phyloP scores from a whole-genome alignment of 2,113 vertebrate genomes.

The Centropus unirufus region DNA sequence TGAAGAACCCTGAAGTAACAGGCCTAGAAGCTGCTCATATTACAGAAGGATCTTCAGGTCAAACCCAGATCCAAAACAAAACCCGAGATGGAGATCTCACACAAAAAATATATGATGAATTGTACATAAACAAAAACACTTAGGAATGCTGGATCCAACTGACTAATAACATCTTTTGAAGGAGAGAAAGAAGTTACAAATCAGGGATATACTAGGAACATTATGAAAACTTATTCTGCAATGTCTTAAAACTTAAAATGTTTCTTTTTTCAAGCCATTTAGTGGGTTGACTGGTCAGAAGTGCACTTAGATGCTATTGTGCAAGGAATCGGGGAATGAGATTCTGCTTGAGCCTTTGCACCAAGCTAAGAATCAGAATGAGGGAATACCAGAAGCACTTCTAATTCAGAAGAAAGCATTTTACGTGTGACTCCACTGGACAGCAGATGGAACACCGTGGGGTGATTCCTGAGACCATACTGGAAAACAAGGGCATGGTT shows the following conservation, averaged over 20 bases:
- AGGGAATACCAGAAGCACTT: not conserved
- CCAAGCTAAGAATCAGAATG: not conserved
- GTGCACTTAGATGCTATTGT: not conserved
- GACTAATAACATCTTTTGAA: not conserved
- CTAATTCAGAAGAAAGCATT: not conserved
- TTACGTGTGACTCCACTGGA: not conserved
- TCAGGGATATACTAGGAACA: not conserved
- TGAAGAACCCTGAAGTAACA: not conserved
- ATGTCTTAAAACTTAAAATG: not conserved
- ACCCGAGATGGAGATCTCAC: not conserved
- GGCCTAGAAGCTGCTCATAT: not conserved
- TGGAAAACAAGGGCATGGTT: not conserved
- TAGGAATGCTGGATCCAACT: not conserved
- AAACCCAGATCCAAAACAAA: conserved; percentile 29
- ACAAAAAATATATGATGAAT: not conserved
- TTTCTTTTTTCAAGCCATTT: not conserved
- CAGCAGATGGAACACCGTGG: not conserved
- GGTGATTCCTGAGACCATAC: not conserved
- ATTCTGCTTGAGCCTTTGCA: not conserved
- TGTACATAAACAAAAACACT: not conserved
- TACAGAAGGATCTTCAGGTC: not conserved
- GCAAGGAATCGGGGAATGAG: not conserved
- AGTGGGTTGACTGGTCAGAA: not conserved
- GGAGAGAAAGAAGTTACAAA: not conserved
- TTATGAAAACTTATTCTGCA: not conserved